Base-by-base conservation (phyloP, 2,888 invertebrate genomes). In the Ormyrus labotus region DNA sequence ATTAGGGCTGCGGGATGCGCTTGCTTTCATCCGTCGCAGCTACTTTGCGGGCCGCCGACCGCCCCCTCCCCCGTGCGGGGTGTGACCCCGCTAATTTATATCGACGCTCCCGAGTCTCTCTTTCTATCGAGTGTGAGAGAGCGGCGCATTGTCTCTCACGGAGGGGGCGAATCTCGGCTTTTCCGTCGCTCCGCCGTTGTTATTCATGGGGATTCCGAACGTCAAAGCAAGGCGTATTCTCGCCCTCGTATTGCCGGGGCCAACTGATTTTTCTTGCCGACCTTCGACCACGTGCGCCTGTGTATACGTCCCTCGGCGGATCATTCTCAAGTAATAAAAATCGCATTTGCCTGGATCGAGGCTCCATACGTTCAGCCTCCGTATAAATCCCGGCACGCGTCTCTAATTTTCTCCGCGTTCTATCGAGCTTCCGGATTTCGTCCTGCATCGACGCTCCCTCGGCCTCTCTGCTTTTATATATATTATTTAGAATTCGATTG, bases 21-120 rank as follows among this genome's bases (percentile, higher is more conserved):
- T 13, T n/a, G 10, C 58, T 63, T 65, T 78, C 67, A 67, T 53
- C 64, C 77, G 71, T 64, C 65, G 19, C 19, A 19, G 19, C 19
- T 19, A 19, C 61, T 65, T 57, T 55, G 53, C 72, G 63, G 34
- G 72, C 58, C 58, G 70, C 34, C 69, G 47, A 53, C 53, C 53
- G 60, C 10, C 61, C 19, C 4, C 60, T 51, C 5, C 48, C 64
- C 65, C 63, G 69, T 19, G 72, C 73, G 82, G 84, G 82, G 84
- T 83, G 85, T 83, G 83, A 85, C 84, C 84, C 85, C 76, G 84
- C 86, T 86, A 87, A 86, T 86, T 86, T 85, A 86, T 85, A 45
- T 34, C 34, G 61, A 57, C 60, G 48, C 60, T 11, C n/a, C 50
- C 34, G n/a, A n/a, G 47, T 61, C 61, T 58, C n/a, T 74, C 19